Percentiles rank a stretch among this genome's conserved stretches.
Conservation (phyloP, 2,113 vertebrate species). For the Protobothrops flavoviridis region DNA sequence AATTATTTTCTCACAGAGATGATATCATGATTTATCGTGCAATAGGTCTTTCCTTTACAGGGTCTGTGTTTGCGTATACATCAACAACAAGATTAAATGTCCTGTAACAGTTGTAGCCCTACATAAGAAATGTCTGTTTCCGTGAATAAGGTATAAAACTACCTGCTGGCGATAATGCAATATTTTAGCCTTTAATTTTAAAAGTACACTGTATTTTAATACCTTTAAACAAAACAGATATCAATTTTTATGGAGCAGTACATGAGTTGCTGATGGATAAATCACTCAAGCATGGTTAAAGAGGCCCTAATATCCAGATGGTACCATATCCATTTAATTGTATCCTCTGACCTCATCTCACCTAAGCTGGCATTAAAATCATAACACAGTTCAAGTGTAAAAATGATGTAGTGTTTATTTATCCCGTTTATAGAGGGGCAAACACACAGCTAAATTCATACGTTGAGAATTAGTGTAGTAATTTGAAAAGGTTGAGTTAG, state of each 20-base stretch:
- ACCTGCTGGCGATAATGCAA: slow-evolving; percentile 81
- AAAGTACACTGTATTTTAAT: slow-evolving; percentile 91
- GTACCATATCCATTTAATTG: slow-evolving; percentile 95
- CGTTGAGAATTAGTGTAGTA: slow-evolving; percentile 73
- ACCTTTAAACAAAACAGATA: slow-evolving; percentile 88
- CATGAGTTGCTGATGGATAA: slow-evolving; percentile 97
- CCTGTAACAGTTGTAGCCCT: slow-evolving; percentile 22
- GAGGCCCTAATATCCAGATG: slow-evolving; percentile 92
- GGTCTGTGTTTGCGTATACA: background rate
- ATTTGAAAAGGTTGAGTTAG: slow-evolving; percentile 78
- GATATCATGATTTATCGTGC: slow-evolving; percentile 33
- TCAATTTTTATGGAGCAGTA: slow-evolving; percentile 96
- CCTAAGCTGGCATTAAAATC: slow-evolving; percentile 96
- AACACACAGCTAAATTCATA: slow-evolving; percentile 83
- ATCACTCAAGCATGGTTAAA: slow-evolving; percentile 99
- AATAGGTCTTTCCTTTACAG: slow-evolving; percentile 20
- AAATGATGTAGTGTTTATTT: slow-evolving; percentile 99
- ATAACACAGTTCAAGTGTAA: slow-evolving; percentile 97
- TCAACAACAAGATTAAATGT: slow-evolving; percentile 4
- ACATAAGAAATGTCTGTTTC: slow-evolving; percentile 63
- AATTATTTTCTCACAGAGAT: slow-evolving; percentile 7
- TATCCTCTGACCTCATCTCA: slow-evolving; percentile 94
- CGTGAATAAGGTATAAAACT: slow-evolving; percentile 80
- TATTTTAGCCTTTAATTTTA: slow-evolving; percentile 91
- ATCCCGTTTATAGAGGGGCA: slow-evolving; percentile 92